Conservation (phyloP, 2,888 invertebrate genomes). For the Quadroppia sp. region DNA sequence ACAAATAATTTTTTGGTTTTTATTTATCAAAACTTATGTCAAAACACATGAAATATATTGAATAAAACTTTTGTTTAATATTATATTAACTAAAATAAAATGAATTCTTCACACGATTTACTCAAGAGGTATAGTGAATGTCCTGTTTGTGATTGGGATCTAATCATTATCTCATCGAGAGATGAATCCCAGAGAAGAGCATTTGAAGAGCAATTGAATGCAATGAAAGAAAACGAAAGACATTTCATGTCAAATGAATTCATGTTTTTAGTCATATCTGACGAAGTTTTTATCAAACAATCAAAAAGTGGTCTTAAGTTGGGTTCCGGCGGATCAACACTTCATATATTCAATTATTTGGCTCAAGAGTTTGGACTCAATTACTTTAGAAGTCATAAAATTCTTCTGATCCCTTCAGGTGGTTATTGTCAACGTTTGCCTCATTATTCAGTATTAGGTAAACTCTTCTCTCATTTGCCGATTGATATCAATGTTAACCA, state of each 20-base stretch:
- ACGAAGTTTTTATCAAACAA: background rate
- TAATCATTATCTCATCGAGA: conserved; percentile 22
- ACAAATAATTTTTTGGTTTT: too few species aligned
- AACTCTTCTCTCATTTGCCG: conserved; percentile 28
- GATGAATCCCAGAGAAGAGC: conserved; percentile 15
- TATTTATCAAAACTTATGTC: too few species aligned
- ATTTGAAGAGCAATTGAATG: conserved; percentile 9
- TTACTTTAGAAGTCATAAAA: background rate
- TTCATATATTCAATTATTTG: conserved; percentile 7
- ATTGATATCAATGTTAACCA: background rate
- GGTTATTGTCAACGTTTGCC: conserved; percentile 33
- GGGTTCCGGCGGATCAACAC: conserved; percentile 14
- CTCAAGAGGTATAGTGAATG: background rate
- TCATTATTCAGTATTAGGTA: conserved; percentile 32
- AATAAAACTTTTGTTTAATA: too few species aligned
- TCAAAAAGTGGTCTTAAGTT: background rate
- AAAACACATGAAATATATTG: too few species aligned
- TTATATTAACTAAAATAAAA: background rate
- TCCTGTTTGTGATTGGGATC: conserved; percentile 6
- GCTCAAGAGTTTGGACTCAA: background rate
- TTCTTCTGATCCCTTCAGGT: conserved; percentile 14
- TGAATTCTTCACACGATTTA: background rate
- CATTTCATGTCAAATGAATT: conserved; percentile 10
- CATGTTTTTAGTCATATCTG: conserved; percentile 9
- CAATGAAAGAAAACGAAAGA: background rate